A percentile compares a stretch with the other conserved stretches of the same genome.
Evolutionary conservation across 2,888 invertebrate species (phyloP).

Genomic region (Tinea trinotella): DNA sequence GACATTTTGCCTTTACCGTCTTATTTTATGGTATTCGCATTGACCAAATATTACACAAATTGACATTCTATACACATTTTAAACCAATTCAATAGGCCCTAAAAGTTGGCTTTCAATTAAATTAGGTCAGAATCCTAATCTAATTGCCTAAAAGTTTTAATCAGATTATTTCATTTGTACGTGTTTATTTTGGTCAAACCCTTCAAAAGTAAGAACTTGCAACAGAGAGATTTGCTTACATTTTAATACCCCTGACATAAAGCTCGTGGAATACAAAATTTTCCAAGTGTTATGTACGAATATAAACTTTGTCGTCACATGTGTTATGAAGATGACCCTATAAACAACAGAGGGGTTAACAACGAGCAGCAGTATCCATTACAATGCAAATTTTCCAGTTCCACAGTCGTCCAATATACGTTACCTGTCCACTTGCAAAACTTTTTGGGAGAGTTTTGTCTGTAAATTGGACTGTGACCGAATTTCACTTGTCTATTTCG

Average conservation of each 20-base stretch:
- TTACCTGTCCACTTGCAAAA: slow-evolving; percentile 47
- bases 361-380: slow-evolving; percentile 39
- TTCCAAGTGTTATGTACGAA: slow-evolving; percentile 33
- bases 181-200: not conserved
- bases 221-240: not conserved
- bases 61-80: not conserved
- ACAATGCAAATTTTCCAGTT: slow-evolving; percentile 59
- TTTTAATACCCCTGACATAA: not conserved
- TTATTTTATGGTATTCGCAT: slow-evolving; percentile 1
- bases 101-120: slow-evolving; percentile 6
- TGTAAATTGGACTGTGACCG: slow-evolving; percentile 50
- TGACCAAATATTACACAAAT: slow-evolving; percentile 1
- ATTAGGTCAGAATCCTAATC: not conserved
- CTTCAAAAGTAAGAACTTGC: not conserved
- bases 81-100: not conserved
- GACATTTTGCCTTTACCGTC: slow-evolving; percentile 14
- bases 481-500: slow-evolving; percentile 25
- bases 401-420: slow-evolving; percentile 44
- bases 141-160: not conserved
- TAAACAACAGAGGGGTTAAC: slow-evolving; percentile 7
- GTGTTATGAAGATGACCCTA: slow-evolving; percentile 30
- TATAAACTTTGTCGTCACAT: slow-evolving; percentile 33
- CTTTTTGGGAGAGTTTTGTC: slow-evolving; percentile 49
- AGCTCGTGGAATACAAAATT: slow-evolving; percentile 23
- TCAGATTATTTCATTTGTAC: not conserved